These are phyloP conservation scores for Mylabris sibirica DNA, from an alignment of 2,888 invertebrate species.

Conservation along the genomic window DNA sequence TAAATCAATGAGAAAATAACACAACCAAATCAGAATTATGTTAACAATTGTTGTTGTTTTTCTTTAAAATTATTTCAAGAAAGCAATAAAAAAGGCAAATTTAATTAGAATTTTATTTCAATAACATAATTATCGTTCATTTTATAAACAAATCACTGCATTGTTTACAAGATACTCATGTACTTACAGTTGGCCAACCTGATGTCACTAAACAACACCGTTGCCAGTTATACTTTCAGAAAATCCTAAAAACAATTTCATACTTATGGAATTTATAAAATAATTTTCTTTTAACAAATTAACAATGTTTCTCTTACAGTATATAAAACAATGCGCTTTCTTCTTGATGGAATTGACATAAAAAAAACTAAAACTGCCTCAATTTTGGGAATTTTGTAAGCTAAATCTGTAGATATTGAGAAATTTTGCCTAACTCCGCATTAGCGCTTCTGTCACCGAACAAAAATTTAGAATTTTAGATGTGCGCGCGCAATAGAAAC, in stretches of 20 bases:
- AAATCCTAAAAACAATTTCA: neutral
- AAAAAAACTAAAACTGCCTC: no score
- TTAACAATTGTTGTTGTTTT: neutral
- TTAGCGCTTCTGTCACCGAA: neutral
- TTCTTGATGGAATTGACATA: no score
- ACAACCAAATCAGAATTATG: neutral
- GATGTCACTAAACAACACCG: neutral
- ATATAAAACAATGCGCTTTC: no score
- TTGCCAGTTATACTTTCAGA: neutral
- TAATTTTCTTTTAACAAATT: no score
- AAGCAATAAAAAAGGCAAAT: neutral
- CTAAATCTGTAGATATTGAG: neutral
- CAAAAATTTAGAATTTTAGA: neutral
- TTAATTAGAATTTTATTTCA: neutral
- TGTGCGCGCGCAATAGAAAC: neutral
- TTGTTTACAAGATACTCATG: neutral
- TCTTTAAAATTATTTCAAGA: neutral
- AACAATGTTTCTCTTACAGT: no score
- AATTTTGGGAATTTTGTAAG: neutral
- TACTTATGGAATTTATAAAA: no score
- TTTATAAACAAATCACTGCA: conserved; percentile 1
- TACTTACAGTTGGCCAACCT: neutral
- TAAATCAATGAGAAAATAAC: neutral
- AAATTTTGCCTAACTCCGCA: neutral
- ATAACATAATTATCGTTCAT: neutral